Evolutionary conservation across 2,888 invertebrate species (phyloP).

Genomic region (Parapristionchus giblindavisi): DNA sequence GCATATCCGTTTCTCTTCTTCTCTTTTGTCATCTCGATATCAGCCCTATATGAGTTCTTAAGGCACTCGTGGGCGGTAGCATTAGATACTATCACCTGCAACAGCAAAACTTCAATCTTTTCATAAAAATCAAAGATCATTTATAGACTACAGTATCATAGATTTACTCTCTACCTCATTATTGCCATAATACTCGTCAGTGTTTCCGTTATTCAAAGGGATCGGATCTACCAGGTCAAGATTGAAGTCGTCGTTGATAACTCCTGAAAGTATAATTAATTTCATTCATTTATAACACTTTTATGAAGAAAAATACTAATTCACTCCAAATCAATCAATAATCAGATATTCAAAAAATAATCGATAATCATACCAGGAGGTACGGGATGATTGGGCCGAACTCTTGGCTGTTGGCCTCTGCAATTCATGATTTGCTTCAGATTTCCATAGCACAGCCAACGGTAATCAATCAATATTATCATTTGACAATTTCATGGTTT

Average conservation of each 20-base stretch:
- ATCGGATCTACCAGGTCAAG: constrained; percentile 57
- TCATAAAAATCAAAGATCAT: too few relatives aligned
- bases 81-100: constrained; percentile 43
- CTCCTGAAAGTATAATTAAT: constrained; percentile 11
- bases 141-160: neutral
- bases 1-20: constrained; percentile 47
- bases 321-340: too few relatives aligned
- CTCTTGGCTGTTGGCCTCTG: constrained; percentile 30
- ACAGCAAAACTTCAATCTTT: too few relatives aligned
- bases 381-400: constrained; percentile 14
- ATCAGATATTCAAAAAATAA: too few relatives aligned
- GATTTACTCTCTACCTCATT: neutral
- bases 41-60: constrained; percentile 52
- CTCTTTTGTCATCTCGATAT: constrained; percentile 51
- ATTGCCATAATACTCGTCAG: neutral
- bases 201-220: constrained; percentile 45
- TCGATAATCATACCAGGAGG: too few relatives aligned
- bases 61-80: constrained; percentile 54
- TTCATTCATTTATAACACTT: too few relatives aligned
- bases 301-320: too few relatives aligned
- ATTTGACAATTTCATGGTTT: too few relatives aligned
- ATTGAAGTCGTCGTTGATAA: constrained; percentile 44
- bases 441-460: too few relatives aligned
- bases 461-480: too few relatives aligned
- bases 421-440: too few relatives aligned